These are phyloP conservation scores for Falco berigora DNA, from an alignment of 2,797 vertebrate genomes.

Conservation along the genomic window DNA sequence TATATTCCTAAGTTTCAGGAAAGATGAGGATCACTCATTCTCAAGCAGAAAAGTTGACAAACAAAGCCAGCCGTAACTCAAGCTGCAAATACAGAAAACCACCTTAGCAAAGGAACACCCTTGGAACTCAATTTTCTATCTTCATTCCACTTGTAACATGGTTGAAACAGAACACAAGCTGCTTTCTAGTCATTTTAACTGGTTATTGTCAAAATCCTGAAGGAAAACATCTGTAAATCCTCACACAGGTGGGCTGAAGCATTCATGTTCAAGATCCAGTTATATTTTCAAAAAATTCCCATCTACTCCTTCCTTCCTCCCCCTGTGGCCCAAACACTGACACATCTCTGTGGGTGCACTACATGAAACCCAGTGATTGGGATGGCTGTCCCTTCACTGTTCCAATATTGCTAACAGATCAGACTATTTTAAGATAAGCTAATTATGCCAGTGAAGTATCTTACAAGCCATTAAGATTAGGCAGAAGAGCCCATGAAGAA, in stretches of 20 bases:
- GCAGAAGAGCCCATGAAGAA: conserved; percentile 3
- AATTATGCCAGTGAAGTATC: conserved; percentile 26
- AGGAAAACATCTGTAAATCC: background rate
- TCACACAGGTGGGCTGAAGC: background rate
- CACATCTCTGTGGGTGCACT: background rate
- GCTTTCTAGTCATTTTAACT: background rate
- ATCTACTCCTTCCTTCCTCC: background rate
- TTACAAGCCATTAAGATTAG: conserved; percentile 26
- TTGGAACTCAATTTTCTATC: background rate
- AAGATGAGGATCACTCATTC: background rate
- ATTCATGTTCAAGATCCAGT: background rate
- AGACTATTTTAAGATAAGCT: conserved; percentile 50
- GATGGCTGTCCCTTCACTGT: background rate
- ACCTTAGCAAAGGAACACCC: background rate
- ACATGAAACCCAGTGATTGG: background rate
- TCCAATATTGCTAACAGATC: background rate
- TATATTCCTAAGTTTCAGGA: background rate
- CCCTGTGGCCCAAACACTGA: background rate
- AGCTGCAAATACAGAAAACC: background rate
- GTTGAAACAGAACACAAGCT: background rate
- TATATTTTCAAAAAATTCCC: background rate
- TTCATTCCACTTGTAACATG: background rate
- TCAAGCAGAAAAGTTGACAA: background rate
- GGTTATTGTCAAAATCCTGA: background rate
- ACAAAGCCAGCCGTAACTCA: background rate